Percentiles rank a stretch among this genome's conserved stretches.
Conservation (phyloP, 1,140 invertebrate genomes). For the Drosophila tani region DNA sequence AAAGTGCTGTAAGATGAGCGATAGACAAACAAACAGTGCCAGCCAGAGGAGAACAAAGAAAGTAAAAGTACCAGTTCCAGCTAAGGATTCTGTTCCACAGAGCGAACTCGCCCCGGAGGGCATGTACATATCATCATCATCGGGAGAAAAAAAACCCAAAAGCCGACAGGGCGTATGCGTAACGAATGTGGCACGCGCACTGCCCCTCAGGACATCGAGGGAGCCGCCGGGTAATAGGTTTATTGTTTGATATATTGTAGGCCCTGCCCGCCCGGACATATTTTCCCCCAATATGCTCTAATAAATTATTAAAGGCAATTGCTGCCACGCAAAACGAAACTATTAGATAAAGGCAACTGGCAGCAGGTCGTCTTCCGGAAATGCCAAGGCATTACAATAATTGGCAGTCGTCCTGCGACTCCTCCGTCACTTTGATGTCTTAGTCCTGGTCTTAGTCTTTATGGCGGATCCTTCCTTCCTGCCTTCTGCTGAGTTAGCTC, state of each 20-base stretch:
- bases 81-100: conserved; percentile 8
- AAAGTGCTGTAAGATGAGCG: conserved; percentile 79
- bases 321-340: conserved; percentile 39
- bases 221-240: conserved; percentile 62
- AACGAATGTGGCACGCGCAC: conserved; percentile 62
- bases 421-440: conserved; percentile 33
- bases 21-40: conserved; percentile 54
- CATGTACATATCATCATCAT: conserved; percentile 3
- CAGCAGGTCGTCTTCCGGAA: conserved; percentile 7
- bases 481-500: conserved; percentile 42
- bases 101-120: neutral
- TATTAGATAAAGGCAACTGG: conserved; percentile 26
- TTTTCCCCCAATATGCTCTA: conserved; percentile 45
- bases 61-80: conserved; percentile 1
- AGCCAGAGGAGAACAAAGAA: conserved; percentile 38
- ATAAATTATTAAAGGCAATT: conserved; percentile 74
- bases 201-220: conserved; percentile 37
- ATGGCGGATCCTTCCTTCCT: conserved; percentile 10
- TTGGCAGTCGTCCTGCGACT: conserved; percentile 39
- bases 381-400: conserved; percentile 61
- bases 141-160: neutral
- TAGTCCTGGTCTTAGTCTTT: conserved; percentile 16
- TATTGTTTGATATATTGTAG: conserved; percentile 77
- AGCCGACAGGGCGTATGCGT: conserved; percentile 36
- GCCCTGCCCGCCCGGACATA: conserved; percentile 10